Conservation (phyloP, 2,888 invertebrate genomes). For the Drosophila pseudotakahashii region DNA sequence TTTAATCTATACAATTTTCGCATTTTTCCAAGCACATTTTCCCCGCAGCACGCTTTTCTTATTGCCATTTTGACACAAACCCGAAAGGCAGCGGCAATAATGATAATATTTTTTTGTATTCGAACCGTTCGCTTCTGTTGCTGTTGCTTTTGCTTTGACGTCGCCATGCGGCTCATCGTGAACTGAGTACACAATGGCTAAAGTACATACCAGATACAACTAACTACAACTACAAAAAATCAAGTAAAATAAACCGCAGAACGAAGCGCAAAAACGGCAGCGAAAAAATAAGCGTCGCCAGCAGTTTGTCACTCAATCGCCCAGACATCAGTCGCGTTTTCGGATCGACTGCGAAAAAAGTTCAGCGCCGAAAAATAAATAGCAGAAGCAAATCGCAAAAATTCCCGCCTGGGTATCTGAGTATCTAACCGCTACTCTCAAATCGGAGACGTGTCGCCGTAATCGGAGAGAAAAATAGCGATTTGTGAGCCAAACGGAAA, state of each 20-base stretch:
- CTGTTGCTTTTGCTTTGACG: conserved; percentile 23
- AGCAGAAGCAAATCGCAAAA: conserved; percentile 5
- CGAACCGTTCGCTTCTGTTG: conserved; percentile 39
- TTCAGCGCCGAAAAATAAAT: conserved; percentile 13
- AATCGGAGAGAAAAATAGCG: conserved; percentile 15
- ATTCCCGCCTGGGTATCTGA: conserved; percentile 21
- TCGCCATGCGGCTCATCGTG: conserved; percentile 67
- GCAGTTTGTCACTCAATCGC: conserved; percentile 77
- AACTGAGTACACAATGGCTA: conserved; percentile 75
- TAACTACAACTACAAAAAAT: conserved; percentile 51
- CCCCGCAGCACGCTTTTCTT: conserved; percentile 23
- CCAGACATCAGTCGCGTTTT: conserved; percentile 72
- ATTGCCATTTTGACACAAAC: conserved; percentile 57
- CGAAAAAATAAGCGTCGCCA: conserved; percentile 63
- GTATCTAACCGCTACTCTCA: conserved; percentile 13
- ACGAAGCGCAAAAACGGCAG: conserved; percentile 60
- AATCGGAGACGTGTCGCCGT: conserved; percentile 15
- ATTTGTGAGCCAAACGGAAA: conserved; percentile 14
- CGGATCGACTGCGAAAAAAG: conserved; percentile 30
- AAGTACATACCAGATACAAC: conserved; percentile 65
- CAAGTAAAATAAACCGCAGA: conserved; percentile 72
- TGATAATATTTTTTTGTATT: conserved; percentile 36
- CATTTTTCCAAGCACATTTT: conserved; percentile 17
- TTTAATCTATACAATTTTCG: conserved; percentile 21
- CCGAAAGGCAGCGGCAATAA: conserved; percentile 50